phyloP scores from a whole-genome alignment of 2,888 invertebrate genomes.

The Scaptodrosophila latifasciaeformis region DNA sequence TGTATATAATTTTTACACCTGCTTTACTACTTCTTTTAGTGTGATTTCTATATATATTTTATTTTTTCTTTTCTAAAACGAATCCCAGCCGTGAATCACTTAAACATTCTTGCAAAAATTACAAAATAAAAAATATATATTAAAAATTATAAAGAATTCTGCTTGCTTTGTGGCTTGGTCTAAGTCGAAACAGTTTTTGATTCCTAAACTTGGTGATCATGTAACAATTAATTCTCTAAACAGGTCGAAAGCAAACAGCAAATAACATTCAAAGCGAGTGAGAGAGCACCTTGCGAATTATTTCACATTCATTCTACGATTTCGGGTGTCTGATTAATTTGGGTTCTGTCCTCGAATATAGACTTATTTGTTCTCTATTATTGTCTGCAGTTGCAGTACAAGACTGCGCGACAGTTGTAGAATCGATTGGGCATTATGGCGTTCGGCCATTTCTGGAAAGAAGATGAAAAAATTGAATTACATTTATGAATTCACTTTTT shows the following conservation, averaged over 20 bases:
- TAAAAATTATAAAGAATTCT: too few species aligned
- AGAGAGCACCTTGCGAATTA: too few species aligned
- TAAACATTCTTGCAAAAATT: conserved; percentile 28
- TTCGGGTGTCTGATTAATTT: too few species aligned
- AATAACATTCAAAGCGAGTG: too few species aligned
- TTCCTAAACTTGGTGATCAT: too few species aligned
- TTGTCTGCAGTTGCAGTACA: conserved; percentile 91
- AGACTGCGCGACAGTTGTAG: conserved; percentile 89
- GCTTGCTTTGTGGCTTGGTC: too few species aligned
- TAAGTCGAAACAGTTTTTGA: too few species aligned
- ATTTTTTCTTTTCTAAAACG: conserved; percentile 27
- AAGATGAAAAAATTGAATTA: conserved; percentile 57
- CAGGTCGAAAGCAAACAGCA: too few species aligned
- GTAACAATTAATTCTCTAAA: too few species aligned
- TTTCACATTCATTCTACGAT: too few species aligned
- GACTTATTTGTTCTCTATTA: conserved; percentile 93
- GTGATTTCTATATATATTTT: background rate
- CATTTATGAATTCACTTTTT: background rate
- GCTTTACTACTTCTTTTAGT: background rate
- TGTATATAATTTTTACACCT: conserved; percentile 2
- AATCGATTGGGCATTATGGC: conserved; percentile 90
- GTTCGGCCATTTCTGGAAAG: conserved; percentile 95
- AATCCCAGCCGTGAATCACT: conserved; percentile 54
- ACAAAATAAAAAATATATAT: too few species aligned
- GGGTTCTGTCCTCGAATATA: too few species aligned